These are phyloP conservation scores for Oligia fasciuncula DNA, from an alignment of 2,888 invertebrate species.

Conservation along the genomic window DNA sequence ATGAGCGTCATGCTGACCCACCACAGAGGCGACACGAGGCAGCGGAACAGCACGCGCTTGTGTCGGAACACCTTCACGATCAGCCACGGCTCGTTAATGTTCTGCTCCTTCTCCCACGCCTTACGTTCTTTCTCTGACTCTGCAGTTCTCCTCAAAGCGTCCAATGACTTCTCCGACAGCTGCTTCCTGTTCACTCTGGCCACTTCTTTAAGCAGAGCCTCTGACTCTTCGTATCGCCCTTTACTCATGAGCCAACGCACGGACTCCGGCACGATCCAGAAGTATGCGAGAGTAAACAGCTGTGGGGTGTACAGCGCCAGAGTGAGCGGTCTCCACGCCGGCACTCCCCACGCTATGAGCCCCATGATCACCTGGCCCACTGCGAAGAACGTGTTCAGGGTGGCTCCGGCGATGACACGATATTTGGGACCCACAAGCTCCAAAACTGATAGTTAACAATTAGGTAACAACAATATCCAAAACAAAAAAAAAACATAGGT, in stretches of 20 bases:
- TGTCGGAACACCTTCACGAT: constrained; percentile 77
- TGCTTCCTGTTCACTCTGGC: constrained; percentile 90
- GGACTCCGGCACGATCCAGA: constrained; percentile 93
- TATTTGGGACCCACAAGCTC: constrained; percentile 93
- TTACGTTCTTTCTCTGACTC: constrained; percentile 74
- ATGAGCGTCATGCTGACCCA: constrained; percentile 92
- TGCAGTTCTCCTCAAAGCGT: constrained; percentile 72
- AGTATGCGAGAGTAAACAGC: constrained; percentile 91
- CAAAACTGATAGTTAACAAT: constrained; percentile 87
- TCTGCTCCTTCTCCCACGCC: constrained; percentile 59
- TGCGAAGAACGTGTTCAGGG: constrained; percentile 92
- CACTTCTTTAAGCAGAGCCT: constrained; percentile 90
- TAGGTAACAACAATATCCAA: neutral
- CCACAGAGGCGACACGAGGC: constrained; percentile 85
- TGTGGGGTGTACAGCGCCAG: constrained; percentile 92
- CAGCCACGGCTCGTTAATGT: constrained; percentile 76
- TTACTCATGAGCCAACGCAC: constrained; percentile 94
- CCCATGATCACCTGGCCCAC: constrained; percentile 92
- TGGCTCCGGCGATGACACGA: constrained; percentile 92
- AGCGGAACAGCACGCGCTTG: constrained; percentile 74
- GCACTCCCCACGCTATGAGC: constrained; percentile 91
- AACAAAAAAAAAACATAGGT: neutral
- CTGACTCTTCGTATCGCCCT: constrained; percentile 91
- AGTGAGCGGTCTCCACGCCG: constrained; percentile 92
- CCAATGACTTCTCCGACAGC: constrained; percentile 79